Conservation (phyloP, 2,113 vertebrate species). For the Proteles cristata region DNA sequence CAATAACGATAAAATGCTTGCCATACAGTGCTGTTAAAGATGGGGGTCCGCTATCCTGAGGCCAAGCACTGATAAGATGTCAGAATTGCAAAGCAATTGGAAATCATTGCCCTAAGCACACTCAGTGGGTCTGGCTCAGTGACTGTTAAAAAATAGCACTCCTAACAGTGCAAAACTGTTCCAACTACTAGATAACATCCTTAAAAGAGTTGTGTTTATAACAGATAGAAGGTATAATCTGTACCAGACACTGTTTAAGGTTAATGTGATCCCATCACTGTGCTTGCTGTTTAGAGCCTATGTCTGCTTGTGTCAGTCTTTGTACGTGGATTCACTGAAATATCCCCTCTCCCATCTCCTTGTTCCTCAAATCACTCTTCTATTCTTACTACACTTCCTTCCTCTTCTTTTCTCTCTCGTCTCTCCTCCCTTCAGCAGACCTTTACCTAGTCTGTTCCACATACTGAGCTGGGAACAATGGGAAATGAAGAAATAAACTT, state of each 20-base stretch:
- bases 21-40: neutral
- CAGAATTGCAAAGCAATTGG: neutral
- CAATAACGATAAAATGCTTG: neutral
- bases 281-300: neutral
- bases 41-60: neutral
- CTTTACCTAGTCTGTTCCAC: neutral
- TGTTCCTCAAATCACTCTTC: neutral
- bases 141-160: slow-evolving; percentile 30
- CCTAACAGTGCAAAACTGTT: neutral
- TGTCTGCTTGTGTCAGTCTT: neutral
- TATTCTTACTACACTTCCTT: neutral
- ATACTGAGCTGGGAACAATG: neutral
- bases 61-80: neutral
- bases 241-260: neutral
- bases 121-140: neutral
- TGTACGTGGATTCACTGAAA: neutral
- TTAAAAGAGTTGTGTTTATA: neutral
- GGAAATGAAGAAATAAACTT: neutral
- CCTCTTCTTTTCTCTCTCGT: neutral
- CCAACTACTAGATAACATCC: slow-evolving; percentile 16
- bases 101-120: slow-evolving; percentile 28
- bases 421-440: neutral
- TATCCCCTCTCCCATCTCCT: neutral
- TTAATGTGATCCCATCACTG: neutral
- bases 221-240: slow-evolving; percentile 22